A percentile compares a stretch with the other conserved stretches of the same genome.
Conservation (phyloP, 2,888 invertebrate species). For the Dichetophora obliterata region DNA sequence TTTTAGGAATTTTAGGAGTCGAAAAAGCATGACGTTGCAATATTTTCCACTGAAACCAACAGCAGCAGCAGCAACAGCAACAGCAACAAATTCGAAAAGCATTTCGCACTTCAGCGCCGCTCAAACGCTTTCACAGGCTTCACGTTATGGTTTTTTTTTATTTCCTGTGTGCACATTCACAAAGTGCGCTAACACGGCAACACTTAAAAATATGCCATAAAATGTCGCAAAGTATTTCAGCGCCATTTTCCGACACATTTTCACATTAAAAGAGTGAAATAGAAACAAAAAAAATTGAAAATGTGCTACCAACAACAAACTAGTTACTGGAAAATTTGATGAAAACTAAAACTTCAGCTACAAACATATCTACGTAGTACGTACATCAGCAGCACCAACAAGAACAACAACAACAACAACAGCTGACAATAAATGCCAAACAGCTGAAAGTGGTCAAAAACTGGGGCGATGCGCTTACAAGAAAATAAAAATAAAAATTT, state of each 20-base stretch:
- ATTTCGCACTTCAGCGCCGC: constrained; percentile 24
- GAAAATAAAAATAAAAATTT: background rate
- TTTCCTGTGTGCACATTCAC: background rate
- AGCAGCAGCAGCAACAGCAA: background rate
- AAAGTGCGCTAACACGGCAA: constrained; percentile 9
- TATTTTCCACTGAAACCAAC: constrained; percentile 7
- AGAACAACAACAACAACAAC: background rate
- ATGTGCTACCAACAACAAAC: background rate
- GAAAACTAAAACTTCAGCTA: background rate
- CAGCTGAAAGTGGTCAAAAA: constrained; percentile 1
- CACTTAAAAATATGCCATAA: constrained; percentile 11
- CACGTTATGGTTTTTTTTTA: background rate
- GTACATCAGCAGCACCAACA: background rate
- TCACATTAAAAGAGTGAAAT: constrained; percentile 2
- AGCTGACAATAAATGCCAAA: constrained; percentile 14
- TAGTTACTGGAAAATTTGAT: background rate
- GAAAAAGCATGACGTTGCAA: background rate
- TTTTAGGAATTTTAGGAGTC: background rate
- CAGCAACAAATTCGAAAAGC: constrained; percentile 4
- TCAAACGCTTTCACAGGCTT: background rate
- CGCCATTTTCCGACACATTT: constrained; percentile 7
- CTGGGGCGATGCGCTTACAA: background rate
- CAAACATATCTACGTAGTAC: background rate
- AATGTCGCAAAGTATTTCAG: constrained; percentile 7
- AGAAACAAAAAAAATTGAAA: background rate